Conservation (phyloP, 2,113 vertebrate genomes). For the Callipepla squamata region DNA sequence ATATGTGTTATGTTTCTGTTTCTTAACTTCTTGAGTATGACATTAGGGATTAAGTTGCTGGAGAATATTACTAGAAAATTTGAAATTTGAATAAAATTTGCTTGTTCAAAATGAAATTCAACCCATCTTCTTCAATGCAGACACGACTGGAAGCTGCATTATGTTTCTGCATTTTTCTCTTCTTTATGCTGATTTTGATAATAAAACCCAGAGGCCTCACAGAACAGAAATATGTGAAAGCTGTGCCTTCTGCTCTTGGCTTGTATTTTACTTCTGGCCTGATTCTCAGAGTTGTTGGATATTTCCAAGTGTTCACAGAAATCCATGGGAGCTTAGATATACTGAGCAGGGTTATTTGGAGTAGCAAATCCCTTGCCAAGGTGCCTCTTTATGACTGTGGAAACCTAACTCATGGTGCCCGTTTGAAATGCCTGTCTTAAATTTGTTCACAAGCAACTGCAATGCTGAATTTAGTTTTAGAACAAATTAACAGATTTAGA, state of each 20-base stretch:
- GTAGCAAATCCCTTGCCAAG: background rate
- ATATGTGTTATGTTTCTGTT: background rate
- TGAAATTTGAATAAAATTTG: background rate
- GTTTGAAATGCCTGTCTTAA: background rate
- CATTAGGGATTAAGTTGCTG: background rate
- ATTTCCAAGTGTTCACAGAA: background rate
- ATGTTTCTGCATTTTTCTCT: background rate
- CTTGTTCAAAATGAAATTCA: background rate
- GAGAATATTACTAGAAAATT: background rate
- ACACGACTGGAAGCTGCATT: background rate
- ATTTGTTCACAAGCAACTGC: background rate
- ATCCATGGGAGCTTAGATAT: background rate
- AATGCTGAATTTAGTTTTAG: background rate
- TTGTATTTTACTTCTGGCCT: background rate
- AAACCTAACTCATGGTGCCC: background rate
- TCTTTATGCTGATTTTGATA: background rate
- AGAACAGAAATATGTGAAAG: background rate
- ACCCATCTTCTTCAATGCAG: background rate
- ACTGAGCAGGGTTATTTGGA: background rate
- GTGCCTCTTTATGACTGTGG: background rate
- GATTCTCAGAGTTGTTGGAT: background rate
- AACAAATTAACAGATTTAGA: background rate
- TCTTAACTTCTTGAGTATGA: background rate
- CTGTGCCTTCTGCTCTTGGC: background rate
- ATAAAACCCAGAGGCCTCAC: background rate